phyloP scores from a whole-genome alignment of 2,888 invertebrate species.

The Cenopis cana region DNA sequence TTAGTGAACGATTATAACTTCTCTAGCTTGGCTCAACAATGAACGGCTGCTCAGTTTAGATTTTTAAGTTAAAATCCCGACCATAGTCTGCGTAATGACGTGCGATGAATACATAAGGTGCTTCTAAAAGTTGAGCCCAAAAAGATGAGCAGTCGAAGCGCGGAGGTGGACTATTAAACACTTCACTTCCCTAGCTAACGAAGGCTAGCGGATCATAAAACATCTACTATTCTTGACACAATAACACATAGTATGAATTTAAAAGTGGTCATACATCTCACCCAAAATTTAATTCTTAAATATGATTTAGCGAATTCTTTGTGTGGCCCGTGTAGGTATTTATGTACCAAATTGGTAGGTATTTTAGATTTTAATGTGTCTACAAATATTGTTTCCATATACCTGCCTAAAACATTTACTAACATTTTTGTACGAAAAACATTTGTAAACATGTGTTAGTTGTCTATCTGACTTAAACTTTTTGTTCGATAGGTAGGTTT shows the following conservation, averaged over 20 bases:
- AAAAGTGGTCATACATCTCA: background rate
- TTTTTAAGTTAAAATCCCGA: slow-evolving; percentile 33
- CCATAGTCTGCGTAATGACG: slow-evolving; percentile 39
- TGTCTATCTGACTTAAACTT: too few relatives aligned
- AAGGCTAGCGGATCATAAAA: slow-evolving; percentile 7
- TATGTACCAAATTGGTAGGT: too few relatives aligned
- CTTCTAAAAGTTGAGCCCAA: slow-evolving; percentile 44
- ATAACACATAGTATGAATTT: background rate
- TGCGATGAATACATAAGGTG: slow-evolving; percentile 44
- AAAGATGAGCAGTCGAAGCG: slow-evolving; percentile 44
- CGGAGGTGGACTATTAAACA: slow-evolving; percentile 59
- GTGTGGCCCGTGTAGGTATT: too few relatives aligned
- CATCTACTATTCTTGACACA: background rate
- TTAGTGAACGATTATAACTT: background rate
- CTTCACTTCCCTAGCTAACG: slow-evolving; percentile 50
- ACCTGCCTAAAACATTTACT: too few relatives aligned
- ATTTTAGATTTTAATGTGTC: too few relatives aligned
- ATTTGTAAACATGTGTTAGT: too few relatives aligned
- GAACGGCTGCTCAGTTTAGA: slow-evolving; percentile 20
- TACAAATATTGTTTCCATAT: too few relatives aligned
- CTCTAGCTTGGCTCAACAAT: background rate
- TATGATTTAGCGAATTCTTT: too few relatives aligned
- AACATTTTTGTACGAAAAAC: too few relatives aligned
- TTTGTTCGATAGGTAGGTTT: too few relatives aligned
- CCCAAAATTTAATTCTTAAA: background rate